Evolutionary conservation across 2,888 invertebrate genomes (phyloP), one percentile per base, ranked within the genome.

Genomic region (Caradrina clavipalpis): DNA sequence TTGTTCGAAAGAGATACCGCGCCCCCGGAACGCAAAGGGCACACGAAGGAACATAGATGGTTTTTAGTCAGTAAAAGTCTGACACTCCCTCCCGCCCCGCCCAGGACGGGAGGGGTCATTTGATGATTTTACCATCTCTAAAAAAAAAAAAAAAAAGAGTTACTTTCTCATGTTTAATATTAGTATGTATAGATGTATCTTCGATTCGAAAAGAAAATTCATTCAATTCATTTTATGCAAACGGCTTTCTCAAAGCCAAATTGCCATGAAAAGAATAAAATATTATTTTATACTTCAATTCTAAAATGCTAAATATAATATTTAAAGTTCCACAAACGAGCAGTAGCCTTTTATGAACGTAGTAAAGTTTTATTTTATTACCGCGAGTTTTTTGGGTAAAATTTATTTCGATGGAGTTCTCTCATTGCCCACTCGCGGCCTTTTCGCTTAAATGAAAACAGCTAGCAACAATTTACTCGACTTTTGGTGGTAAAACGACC

Each of bases 291-390:
- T 56, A 39, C 22, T 53, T 45, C 45, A 59, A 59, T 72, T 65
- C 55, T 67, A 60, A 73, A 60, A 53, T 56, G 50, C 59, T 59
- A 64, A 76, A 69, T 70, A 61, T 69, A 66, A 64, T 62, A 68
- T 82, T 82, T 65, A 65, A 71, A 77, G 58, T 77, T 72, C 64
- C 62, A 71, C 70, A 75, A 84, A 77, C 63, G 74, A n/a, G 63
- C 70, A 73, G 69, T 67, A 54, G 31, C 66, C 50, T 77, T 80
- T 83, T 80, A 84, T 72, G 60, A 60, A 62, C 61, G 75, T 26
- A 80, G 73, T 83, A 75, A 84, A 75, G 67, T 84, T 78, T 80
- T 76, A 80, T 84, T 82, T 80, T 73, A 78, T 65, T 56, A 71
- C 53, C 39, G 53, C 64, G 67, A 82, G 69, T 80, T 84, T 78